These are phyloP conservation scores for Dendroctonus valens DNA, from an alignment of 1,140 invertebrate genomes.

Conservation along the genomic window DNA sequence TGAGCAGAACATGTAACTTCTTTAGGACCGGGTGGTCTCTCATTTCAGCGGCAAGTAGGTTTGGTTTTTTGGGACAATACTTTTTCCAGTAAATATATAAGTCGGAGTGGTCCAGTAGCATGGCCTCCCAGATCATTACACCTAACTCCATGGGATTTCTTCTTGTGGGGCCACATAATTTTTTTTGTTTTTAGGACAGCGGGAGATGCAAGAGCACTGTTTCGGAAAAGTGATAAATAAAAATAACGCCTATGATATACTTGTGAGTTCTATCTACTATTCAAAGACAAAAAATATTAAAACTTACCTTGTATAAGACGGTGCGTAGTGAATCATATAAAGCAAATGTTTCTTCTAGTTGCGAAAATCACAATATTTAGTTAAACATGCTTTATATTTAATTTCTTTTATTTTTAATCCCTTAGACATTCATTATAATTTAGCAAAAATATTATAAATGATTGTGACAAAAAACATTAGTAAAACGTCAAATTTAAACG, in stretches of 20 bases:
- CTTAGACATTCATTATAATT: no score
- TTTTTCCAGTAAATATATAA: background rate
- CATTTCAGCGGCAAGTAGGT: background rate
- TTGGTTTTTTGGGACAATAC: background rate
- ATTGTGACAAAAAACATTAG: no score
- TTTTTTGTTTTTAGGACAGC: constrained; percentile 1
- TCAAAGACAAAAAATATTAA: no score
- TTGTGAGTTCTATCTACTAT: background rate
- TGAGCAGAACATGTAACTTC: constrained; percentile 3
- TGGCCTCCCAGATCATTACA: constrained; percentile 2
- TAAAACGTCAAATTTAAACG: no score
- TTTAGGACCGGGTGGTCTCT: background rate
- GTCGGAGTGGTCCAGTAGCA: constrained; percentile 1
- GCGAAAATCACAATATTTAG: no score
- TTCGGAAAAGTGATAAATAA: constrained; percentile 1
- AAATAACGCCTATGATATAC: background rate
- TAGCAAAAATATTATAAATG: no score
- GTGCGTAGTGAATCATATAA: no score
- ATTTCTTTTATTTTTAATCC: no score
- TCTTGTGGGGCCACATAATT: constrained; percentile 2
- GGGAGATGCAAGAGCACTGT: background rate
- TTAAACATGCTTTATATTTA: no score
- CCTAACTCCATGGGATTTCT: constrained; percentile 2
- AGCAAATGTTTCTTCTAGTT: no score
- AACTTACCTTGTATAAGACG: constrained; percentile 1